Percentiles rank a stretch among this genome's conserved stretches.
Evolutionary conservation across 2,888 invertebrate genomes (phyloP).

Genomic region (Caenorhabditis sp.): DNA sequence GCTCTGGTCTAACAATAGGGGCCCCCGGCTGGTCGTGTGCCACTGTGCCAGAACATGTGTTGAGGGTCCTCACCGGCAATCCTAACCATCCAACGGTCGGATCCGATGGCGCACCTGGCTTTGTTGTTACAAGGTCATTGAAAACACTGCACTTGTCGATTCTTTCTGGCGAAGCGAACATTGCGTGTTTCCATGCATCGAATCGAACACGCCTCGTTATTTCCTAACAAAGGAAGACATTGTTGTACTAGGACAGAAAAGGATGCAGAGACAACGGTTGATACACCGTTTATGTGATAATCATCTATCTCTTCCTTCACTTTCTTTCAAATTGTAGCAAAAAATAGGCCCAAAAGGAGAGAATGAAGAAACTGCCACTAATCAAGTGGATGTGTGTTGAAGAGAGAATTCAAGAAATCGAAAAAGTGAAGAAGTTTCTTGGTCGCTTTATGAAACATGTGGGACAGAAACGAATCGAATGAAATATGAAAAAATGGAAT

Average conservation of each 20-base stretch:
- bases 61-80: background rate
- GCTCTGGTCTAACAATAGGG: conserved; percentile 9
- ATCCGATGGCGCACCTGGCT: conserved; percentile 15
- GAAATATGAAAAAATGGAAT: background rate
- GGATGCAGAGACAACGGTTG: background rate
- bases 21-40: background rate
- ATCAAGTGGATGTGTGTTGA: too few relatives aligned
- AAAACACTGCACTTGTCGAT: conserved; percentile 9
- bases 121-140: conserved; percentile 32
- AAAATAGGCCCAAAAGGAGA: background rate
- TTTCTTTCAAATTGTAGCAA: background rate
- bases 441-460: background rate
- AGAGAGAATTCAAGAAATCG: background rate
- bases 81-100: background rate
- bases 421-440: background rate
- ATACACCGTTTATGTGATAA: conserved; percentile 47
- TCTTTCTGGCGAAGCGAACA: conserved; percentile 13
- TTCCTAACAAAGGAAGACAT: background rate
- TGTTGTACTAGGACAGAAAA: conserved; percentile 10
- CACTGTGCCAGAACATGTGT: conserved; percentile 14
- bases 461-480: background rate
- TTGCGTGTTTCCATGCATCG: background rate
- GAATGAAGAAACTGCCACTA: background rate
- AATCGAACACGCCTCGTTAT: background rate
- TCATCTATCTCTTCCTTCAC: conserved; percentile 31